phyloP scores from a whole-genome alignment of 2,888 invertebrate species.

The Drosophila emarginata region DNA sequence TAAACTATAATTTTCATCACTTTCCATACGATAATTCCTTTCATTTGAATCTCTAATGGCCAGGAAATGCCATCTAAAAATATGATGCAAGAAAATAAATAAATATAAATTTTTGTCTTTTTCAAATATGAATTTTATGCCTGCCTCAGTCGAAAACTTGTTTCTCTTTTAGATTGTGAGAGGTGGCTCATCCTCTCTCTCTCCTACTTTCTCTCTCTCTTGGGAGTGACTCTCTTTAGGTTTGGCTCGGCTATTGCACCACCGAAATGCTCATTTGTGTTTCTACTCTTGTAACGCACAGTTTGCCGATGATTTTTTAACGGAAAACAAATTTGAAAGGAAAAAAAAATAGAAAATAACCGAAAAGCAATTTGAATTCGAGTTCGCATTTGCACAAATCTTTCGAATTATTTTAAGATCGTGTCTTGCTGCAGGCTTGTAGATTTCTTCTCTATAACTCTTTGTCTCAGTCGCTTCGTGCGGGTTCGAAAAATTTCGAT shows the following conservation, averaged over 20 bases:
- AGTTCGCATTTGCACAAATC: slow-evolving; percentile 38
- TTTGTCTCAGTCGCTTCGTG: slow-evolving; percentile 11
- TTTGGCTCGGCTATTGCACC: slow-evolving; percentile 1
- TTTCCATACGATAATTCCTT: slow-evolving; percentile 35
- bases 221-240: not conserved
- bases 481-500: slow-evolving; percentile 3
- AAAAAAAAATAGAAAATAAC: not conserved
- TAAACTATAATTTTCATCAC: slow-evolving; percentile 26
- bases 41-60: slow-evolving; percentile 34
- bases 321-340: slow-evolving; percentile 24
- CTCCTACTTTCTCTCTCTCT: slow-evolving; percentile 9
- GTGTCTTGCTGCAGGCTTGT: slow-evolving; percentile 7
- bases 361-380: slow-evolving; percentile 17
- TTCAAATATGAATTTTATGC: slow-evolving; percentile 39
- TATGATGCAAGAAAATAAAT: slow-evolving; percentile 25
- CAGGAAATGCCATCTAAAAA: slow-evolving; percentile 39
- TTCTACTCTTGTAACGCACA: slow-evolving; percentile 47
- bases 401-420: slow-evolving; percentile 32
- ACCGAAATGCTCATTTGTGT: slow-evolving; percentile 45
- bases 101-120: slow-evolving; percentile 30
- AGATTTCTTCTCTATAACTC: slow-evolving; percentile 8
- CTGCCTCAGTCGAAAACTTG: slow-evolving; percentile 18
- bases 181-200: slow-evolving; percentile 4
- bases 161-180: not conserved
- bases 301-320: slow-evolving; percentile 22